phyloP scores from a whole-genome alignment of 2,113 vertebrate genomes.

The Excalfactoria chinensis region DNA sequence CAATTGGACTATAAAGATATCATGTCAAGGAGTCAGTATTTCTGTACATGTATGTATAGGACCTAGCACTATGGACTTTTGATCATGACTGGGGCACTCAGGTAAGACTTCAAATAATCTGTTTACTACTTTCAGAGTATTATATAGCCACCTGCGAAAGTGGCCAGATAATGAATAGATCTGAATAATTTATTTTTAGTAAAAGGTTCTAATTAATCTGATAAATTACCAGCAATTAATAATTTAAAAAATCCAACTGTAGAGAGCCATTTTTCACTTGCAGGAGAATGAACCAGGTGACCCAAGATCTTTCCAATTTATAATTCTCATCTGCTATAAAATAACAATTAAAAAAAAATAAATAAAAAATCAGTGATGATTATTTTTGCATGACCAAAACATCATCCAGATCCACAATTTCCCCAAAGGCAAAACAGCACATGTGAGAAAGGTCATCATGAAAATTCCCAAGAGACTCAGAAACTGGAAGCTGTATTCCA shows the following conservation, averaged over 20 bases:
- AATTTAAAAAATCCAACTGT: constrained; percentile 47
- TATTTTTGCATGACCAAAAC: not conserved
- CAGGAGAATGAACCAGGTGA: not conserved
- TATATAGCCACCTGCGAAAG: constrained; percentile 4
- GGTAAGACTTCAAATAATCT: not conserved
- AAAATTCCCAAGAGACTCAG: not conserved
- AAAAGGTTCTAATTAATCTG: constrained; percentile 59
- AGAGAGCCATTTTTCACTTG: constrained; percentile 16
- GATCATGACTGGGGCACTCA: not conserved
- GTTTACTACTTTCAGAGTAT: not conserved
- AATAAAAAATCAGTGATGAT: not conserved
- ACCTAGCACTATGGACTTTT: not conserved
- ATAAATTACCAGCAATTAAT: constrained; percentile 60
- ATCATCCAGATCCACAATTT: not conserved
- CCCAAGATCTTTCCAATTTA: constrained; percentile 9
- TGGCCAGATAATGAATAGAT: constrained; percentile 35
- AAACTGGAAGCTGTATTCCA: not conserved
- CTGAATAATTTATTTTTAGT: constrained; percentile 59
- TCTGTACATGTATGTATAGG: not conserved
- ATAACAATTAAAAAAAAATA: not conserved
- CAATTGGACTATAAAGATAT: constrained; percentile 29
- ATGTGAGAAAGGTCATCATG: not conserved
- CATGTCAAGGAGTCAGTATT: not conserved
- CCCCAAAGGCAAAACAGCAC: not conserved
- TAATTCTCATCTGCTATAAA: constrained; percentile 11